Conservation (phyloP, 2,888 invertebrate species). For the Gastracanthus pulcherrimus region DNA sequence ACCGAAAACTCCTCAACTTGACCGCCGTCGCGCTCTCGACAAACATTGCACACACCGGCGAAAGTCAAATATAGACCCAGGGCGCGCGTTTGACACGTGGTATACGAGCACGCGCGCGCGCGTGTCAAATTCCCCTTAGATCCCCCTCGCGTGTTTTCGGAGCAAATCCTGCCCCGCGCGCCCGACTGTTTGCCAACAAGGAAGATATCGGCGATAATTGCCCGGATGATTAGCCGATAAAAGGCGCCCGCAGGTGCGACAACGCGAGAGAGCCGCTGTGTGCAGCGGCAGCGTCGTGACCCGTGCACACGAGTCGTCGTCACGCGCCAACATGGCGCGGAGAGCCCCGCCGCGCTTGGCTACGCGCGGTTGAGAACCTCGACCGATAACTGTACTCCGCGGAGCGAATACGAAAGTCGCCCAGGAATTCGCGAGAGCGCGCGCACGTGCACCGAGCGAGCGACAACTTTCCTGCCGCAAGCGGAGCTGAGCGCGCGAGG, state of each 20-base stretch:
- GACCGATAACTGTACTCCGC: constrained; percentile 50
- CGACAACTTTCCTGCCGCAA: constrained; percentile 1
- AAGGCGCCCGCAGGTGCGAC: too few relatives aligned
- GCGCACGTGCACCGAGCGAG: background rate
- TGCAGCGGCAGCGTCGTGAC: background rate
- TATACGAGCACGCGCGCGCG: too few relatives aligned
- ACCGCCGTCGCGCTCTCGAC: too few relatives aligned
- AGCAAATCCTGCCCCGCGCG: background rate
- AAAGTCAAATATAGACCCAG: too few relatives aligned
- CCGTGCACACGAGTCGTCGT: background rate
- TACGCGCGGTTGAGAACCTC: constrained; percentile 52
- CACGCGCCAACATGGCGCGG: background rate
- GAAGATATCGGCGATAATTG: background rate
- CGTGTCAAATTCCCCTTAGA: too few relatives aligned
- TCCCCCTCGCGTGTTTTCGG: too few relatives aligned
- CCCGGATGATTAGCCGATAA: too few relatives aligned
- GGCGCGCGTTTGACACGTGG: too few relatives aligned
- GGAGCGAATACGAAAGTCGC: constrained; percentile 42
- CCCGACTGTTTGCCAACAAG: constrained; percentile 17
- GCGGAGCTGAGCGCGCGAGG: background rate
- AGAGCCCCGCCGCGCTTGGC: too few relatives aligned
- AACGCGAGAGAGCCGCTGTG: too few relatives aligned
- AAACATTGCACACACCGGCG: too few relatives aligned
- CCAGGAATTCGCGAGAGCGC: constrained; percentile 38
- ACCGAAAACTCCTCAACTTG: too few relatives aligned